Evolutionary conservation across 2,888 invertebrate species (phyloP), one percentile per base, ranked within the genome.

Genomic region (Caenorhabditis parvicauda): DNA sequence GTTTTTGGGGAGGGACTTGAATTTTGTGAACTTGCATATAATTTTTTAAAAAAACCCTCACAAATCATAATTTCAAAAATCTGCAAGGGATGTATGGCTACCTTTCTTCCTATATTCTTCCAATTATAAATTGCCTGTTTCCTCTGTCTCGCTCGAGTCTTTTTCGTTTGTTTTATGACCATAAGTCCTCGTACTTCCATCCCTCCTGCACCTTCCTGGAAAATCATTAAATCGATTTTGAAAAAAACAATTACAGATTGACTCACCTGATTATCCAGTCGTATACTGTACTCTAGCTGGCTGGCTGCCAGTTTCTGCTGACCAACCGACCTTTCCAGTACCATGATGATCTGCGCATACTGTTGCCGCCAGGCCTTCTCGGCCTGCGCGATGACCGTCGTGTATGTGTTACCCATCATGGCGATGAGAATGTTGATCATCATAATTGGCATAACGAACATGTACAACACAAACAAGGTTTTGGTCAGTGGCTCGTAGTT

Each of bases 371-470:
- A 98, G 82, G 98, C 96, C 83, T 96, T 96, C 83, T 96, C 96
- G 32, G 95, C 95, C 82, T 94, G 92, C 82, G 92, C 91, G 73
- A 95, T 98, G 59, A 98, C 93, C 75, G 91, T 91, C 0, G 93
- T 92, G 82, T 98, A 98, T 0, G 98, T 98, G 83, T 96, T 96
- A 32, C 96, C 96, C 96, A 98, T 98, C 96, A 96, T 98, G 66
- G 98, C 98, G 69, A 98, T 98, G 83, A 98, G 87, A 89, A 90
- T 96, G 87, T 96, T 96, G 14, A 96, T 87, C 77, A 96, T 84
- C 46, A 96, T 84, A 79, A 96, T 95, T 1, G 96, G 96, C 61
- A 96, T 93, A 74, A 96, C 89, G 54, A 98, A 91, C 93, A 96
- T 95, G 82, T 96, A 98, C 59, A 94, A 86, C 0, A 92, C 89